Base-by-base conservation (phyloP, 2,888 invertebrate species). In the Merodon equestris region DNA sequence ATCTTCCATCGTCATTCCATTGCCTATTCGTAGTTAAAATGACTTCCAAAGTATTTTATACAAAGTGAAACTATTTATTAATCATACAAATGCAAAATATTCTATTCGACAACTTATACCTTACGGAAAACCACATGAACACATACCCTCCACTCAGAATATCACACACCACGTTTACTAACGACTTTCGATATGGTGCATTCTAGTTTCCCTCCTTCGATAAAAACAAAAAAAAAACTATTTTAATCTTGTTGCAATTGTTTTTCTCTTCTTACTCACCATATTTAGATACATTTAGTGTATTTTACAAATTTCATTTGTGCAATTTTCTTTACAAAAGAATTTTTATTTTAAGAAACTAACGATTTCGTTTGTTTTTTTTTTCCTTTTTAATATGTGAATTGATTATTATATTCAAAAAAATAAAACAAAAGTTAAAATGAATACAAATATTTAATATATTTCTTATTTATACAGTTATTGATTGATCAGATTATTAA, bases 1-100 rank as follows among this genome's bases (percentile, higher is more conserved):
- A 79, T 79, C 79, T 79, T 79, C 79, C 79, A 79, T 70, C 54
- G 74, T 70, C 79, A 79, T 79, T 79, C 79, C 79, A 79, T 79
- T 74, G 79, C 68, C 74, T 74, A 27, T 27, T 27, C 27, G 27
- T 27, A 79, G 63, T 68, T 79, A 74, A 2, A 27, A 58, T 68
- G 42, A 72, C 63, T 63, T 63, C 18, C 27, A 48, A 71, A 61
- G 57, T 56, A 76, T 66, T 71, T 53, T 57, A 63, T 53, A 54
- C 66, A 60, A 42, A 42, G 17, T 4, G 13, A 42, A 42, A 10
- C n/a, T 61, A 68, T 50, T 74, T 56, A 68, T 45, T 75, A 75
- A 57, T 58, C 47, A 77, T 56, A 61, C 40, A 15, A 17, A 4
- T 27, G 7, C 27, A 61, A 44, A 68, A 53, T 48, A 64, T 71